phyloP scores from a whole-genome alignment of 2,888 invertebrate genomes.

The Sphecodes monilicornis region DNA sequence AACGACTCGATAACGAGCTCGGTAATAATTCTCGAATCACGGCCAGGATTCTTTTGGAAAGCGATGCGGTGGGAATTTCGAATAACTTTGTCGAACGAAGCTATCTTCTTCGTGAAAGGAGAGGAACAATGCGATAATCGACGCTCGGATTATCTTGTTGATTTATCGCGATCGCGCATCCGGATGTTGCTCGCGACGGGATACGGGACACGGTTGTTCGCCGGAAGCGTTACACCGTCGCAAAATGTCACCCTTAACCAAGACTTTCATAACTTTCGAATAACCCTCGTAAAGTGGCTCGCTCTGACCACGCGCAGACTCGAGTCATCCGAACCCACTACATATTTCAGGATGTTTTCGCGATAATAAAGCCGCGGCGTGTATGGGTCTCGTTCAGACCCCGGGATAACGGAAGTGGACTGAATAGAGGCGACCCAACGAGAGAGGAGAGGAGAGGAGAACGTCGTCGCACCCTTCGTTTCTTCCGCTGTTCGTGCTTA shows the following conservation, averaged over 20 bases:
- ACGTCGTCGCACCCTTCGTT: conserved; percentile 71
- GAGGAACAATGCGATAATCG: not conserved
- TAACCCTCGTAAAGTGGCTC: conserved; percentile 55
- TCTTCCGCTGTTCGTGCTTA: conserved; percentile 75
- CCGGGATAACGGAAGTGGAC: conserved; percentile 74
- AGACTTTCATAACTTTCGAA: conserved; percentile 59
- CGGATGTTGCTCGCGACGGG: not conserved
- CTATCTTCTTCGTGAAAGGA: not conserved
- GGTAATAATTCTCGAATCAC: conserved; percentile 12
- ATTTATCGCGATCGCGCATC: not conserved
- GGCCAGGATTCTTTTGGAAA: not conserved
- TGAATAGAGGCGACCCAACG: conserved; percentile 65
- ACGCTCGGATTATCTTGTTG: not conserved
- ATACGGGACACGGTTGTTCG: conserved; percentile 57
- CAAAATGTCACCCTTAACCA: conserved; percentile 66
- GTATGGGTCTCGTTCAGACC: conserved; percentile 66
- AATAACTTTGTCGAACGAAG: not conserved
- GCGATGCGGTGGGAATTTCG: not conserved
- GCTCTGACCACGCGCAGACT: conserved; percentile 52
- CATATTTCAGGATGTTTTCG: conserved; percentile 73
- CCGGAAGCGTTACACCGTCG: conserved; percentile 70
- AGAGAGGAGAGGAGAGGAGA: conserved; percentile 52
- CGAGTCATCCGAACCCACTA: conserved; percentile 68
- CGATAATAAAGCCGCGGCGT: conserved; percentile 67
- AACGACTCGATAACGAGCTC: conserved; percentile 45